Evolutionary conservation across 1,140 invertebrate genomes (phyloP), one percentile per base, ranked within the genome.

Genomic region (Panagrolaimus sp.): DNA sequence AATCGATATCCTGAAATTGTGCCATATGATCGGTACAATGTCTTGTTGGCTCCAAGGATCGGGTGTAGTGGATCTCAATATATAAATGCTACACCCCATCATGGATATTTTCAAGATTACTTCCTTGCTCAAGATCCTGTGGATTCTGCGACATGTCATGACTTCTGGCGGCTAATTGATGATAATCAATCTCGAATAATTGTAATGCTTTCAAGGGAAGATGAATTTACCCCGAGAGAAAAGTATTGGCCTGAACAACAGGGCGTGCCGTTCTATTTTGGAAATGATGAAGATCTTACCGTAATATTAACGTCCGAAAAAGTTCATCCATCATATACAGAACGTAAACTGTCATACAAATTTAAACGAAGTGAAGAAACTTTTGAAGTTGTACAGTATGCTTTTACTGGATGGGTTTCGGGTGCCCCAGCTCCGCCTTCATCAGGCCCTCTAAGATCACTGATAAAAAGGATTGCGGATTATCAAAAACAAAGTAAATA

Each of bases 111-210:
- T 64, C 77, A 78, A 63, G 75, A 78, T 14, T 82, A 77, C 28
- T 83, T 82, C 52, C 65, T 83, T 1, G 79, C 80, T 6, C 93
- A 94, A 84, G 93, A 92, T 64, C 97, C 95, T 0, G 87, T 94
- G 43, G 93, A 95, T 83, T 63, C 68, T 8, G 73, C 71, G 9
- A 83, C 81, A 10, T 72, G 62, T 32, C 83, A 96, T 83, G 94
- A 98, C 85, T 97, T 98, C 86, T 98, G 95, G 95, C 88, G 93
- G 73, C 97, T 96, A 93, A 91, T 93, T 77, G 96, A 94, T 93
- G 94, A 96, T 84, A 92, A 92, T 67, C 93, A 95, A 80, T 91
- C 91, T 28, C 88, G 92, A 69, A 92, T 93, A n/a, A 92, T 97
- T 75, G 92, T 97, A 1, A 98, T 98, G 94, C 86, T 98, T n/a